These are phyloP conservation scores for Siniperca scherzeri DNA, from an alignment of 2,797 vertebrate species.

Conservation along the genomic window DNA sequence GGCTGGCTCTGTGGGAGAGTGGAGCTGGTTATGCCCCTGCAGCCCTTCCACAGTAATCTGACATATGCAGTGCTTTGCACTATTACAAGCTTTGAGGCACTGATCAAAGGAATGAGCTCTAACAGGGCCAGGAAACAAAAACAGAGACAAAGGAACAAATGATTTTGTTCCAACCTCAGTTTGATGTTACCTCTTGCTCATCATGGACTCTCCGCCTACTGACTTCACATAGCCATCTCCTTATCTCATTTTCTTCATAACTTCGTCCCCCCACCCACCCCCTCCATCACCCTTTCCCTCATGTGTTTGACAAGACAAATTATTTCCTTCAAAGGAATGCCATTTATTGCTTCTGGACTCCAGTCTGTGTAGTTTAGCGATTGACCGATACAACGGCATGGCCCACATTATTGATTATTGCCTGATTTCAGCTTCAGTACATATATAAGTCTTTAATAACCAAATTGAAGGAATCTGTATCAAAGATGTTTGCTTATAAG, in stretches of 20 bases:
- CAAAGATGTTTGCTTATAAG: background rate
- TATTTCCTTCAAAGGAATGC: background rate
- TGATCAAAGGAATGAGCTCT: conserved; percentile 71
- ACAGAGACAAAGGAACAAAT: conserved; percentile 74
- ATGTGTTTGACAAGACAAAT: conserved; percentile 22
- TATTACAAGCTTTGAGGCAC: conserved; percentile 68
- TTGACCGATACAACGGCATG: background rate
- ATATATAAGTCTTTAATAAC: background rate
- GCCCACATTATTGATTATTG: background rate
- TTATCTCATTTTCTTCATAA: conserved; percentile 20
- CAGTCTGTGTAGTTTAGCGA: background rate
- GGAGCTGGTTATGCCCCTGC: conserved; percentile 58
- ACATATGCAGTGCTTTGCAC: conserved; percentile 69
- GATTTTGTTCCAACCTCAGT: conserved; percentile 63
- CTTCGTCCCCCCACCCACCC: background rate
- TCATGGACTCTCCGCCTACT: conserved; percentile 51
- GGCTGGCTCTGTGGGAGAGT: conserved; percentile 62
- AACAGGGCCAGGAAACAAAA: conserved; percentile 70
- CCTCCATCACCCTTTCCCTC: background rate
- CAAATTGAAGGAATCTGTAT: background rate
- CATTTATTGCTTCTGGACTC: background rate
- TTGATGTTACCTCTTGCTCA: conserved; percentile 66
- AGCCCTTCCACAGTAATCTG: conserved; percentile 69
- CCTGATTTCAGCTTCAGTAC: background rate
- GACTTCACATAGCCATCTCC: conserved; percentile 38